Percentiles rank a stretch among this genome's conserved stretches.
phyloP scores from a whole-genome alignment of 92 coral and sea anemone genomes.

The Heliopora coerulea region DNA sequence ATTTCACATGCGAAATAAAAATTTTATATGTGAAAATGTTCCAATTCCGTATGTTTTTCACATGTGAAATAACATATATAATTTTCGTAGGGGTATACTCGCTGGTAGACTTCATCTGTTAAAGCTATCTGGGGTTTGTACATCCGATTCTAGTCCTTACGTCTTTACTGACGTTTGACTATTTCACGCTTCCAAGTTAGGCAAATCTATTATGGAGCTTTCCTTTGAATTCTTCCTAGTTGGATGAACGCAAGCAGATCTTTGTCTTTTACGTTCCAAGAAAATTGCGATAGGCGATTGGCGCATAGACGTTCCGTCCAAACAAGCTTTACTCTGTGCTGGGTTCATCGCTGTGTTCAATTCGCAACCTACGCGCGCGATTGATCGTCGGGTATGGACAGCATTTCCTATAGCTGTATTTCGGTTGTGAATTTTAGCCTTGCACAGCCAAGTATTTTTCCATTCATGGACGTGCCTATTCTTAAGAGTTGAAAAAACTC shows the following conservation, averaged over 20 bases:
- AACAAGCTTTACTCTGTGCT: background rate
- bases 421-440: background rate
- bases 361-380: conserved; percentile 14
- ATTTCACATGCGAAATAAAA: too few species aligned
- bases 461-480: conserved; percentile 16
- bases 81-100: too few species aligned
- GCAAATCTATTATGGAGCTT: too few species aligned
- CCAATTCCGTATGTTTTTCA: too few species aligned
- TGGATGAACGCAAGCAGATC: background rate
- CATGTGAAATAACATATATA: too few species aligned
- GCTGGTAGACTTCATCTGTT: too few species aligned
- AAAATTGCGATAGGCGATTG: conserved; percentile 12
- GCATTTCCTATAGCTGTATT: background rate
- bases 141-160: too few species aligned
- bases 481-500: background rate
- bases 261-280: background rate
- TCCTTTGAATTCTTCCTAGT: too few species aligned
- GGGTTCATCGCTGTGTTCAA: background rate
- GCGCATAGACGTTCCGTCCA: background rate
- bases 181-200: too few species aligned
- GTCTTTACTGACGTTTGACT: too few species aligned
- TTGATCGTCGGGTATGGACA: background rate
- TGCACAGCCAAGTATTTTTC: conserved; percentile 13
- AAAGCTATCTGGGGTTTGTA: too few species aligned
- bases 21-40: too few species aligned